phyloP scores from a whole-genome alignment of 2,888 invertebrate genomes.

The Melanargia galathea region DNA sequence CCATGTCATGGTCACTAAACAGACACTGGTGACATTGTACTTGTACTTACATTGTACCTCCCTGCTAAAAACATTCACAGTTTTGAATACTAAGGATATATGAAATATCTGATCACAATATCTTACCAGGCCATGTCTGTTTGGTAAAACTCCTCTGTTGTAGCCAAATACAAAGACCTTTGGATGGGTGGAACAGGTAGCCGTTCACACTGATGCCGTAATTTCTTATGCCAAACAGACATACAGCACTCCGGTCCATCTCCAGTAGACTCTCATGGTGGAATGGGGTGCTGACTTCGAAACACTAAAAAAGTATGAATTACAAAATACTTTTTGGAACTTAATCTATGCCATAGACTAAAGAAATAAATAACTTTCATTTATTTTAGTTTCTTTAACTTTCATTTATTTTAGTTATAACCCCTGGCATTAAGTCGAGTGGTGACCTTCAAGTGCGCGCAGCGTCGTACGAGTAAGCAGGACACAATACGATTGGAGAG shows the following conservation, averaged over 20 bases:
- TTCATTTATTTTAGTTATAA: too few relatives aligned
- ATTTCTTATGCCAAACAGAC: conserved; percentile 95
- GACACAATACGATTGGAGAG: too few relatives aligned
- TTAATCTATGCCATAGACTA: too few relatives aligned
- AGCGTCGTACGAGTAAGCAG: too few relatives aligned
- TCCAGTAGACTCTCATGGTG: conserved; percentile 82
- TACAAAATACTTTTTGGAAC: background rate
- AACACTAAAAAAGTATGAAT: conserved; percentile 82
- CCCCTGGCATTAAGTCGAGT: too few relatives aligned
- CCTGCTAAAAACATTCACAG: too few relatives aligned
- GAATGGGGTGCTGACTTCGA: conserved; percentile 90
- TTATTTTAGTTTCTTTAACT: too few relatives aligned
- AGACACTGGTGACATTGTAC: too few relatives aligned
- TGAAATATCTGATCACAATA: background rate
- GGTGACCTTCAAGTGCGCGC: too few relatives aligned
- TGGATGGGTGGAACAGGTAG: conserved; percentile 91
- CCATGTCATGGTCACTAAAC: too few relatives aligned
- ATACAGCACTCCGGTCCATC: conserved; percentile 96
- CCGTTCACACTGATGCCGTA: conserved; percentile 98
- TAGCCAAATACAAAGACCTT: conserved; percentile 95
- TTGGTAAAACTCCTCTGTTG: conserved; percentile 95
- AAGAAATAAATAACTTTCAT: too few relatives aligned
- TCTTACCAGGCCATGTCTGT: conserved; percentile 94
- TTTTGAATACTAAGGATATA: background rate
- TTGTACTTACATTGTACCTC: too few relatives aligned